Evolutionary conservation across 2,888 invertebrate species (phyloP).

Genomic region (Leucania comma): DNA sequence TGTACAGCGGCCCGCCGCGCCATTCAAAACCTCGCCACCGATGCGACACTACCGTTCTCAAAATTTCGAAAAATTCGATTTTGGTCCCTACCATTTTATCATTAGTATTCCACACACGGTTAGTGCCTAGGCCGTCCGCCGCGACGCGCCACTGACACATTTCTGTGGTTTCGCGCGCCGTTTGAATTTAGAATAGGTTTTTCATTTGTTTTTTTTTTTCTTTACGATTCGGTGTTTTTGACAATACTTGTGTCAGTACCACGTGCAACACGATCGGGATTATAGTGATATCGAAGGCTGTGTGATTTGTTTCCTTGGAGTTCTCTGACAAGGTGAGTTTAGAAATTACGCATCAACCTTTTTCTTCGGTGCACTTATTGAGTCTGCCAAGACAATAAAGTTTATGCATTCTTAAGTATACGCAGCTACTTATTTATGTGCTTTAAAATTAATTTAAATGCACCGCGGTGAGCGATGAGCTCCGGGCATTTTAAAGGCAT

Average conservation of each 20-base stretch:
- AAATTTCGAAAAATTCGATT: slow-evolving; percentile 82
- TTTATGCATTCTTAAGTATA: slow-evolving; percentile 36
- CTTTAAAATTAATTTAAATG: slow-evolving; percentile 66
- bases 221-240: slow-evolving; percentile 78
- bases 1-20: slow-evolving; percentile 80
- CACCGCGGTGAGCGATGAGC: slow-evolving; percentile 62
- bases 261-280: slow-evolving; percentile 73
- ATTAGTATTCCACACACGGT: slow-evolving; percentile 83
- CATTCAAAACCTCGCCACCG: slow-evolving; percentile 86
- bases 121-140: slow-evolving; percentile 86
- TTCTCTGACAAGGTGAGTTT: slow-evolving; percentile 76
- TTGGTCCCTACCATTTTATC: slow-evolving; percentile 74
- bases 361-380: slow-evolving; percentile 27
- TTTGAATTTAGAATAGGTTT: slow-evolving; percentile 88
- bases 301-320: slow-evolving; percentile 70
- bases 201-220: slow-evolving; percentile 74
- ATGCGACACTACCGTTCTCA: slow-evolving; percentile 83
- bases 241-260: slow-evolving; percentile 77
- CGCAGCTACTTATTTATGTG: slow-evolving; percentile 52
- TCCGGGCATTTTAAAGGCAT: slow-evolving; percentile 57
- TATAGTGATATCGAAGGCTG: slow-evolving; percentile 71
- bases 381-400: slow-evolving; percentile 51
- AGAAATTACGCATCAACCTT: slow-evolving; percentile 35
- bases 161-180: slow-evolving; percentile 86
- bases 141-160: slow-evolving; percentile 90